Evolutionary conservation across 2,113 vertebrate species (phyloP), one percentile per base, ranked within the genome.

Genomic region (Numida meleagris): DNA sequence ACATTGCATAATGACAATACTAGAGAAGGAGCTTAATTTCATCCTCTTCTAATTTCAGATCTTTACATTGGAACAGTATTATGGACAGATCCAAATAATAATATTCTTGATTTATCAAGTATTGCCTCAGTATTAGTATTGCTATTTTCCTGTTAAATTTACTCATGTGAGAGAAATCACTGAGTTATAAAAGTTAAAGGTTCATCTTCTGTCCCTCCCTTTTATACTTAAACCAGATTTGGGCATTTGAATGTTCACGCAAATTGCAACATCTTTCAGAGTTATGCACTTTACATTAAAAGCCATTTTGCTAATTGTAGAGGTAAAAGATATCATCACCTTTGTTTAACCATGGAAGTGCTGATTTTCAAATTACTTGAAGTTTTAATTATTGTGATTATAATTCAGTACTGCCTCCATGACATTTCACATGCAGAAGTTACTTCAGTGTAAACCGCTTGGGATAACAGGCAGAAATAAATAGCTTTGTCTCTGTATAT

Each of bases 321-420:
- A 68, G 34, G 25, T 76, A 85, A 51, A 72, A 79, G 43, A 29
- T 65, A 89, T 42, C 31, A 48, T n/a, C 71, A 82, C 33, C 24
- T 91, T 77, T 89, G 36, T 82, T 91, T 86, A 91, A 82, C 78
- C 53, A 70, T 66, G 38, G 38, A 76, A 79, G 34, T 38, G 33
- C 18, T 70, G 82, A 86, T 83, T 93, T 95, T 82, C 73, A 88
- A 88, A 82, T 83, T 81, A 66, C 68, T 86, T 67, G 21, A 89
- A 71, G 18, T 89, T 95, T 82, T 88, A 88, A 88, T 95, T 85
- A 66, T 53, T 88, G 6, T 76, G 23, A n/a, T 86, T 92, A 58
- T 91, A 55, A 43, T 27, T 74, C 55, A 43, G 48, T 75, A 75
- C 53, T 81, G 20, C 14, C 48, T 55, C 75, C n/a, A 33, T 71